These are phyloP conservation scores for Alouatta palliata DNA, from an alignment of 2,113 vertebrate species.

Conservation along the genomic window DNA sequence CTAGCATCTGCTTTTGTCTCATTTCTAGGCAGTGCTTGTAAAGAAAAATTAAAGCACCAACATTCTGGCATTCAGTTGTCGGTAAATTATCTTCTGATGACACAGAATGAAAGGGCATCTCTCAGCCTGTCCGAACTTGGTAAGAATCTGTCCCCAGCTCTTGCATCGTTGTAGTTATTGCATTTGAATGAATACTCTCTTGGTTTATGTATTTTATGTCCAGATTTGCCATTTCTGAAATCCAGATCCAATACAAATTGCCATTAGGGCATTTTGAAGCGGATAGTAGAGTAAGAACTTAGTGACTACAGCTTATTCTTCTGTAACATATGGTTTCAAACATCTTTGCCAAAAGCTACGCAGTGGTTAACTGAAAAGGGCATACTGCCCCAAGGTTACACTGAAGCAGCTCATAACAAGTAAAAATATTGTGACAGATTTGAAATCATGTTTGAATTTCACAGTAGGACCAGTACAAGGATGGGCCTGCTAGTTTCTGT, in stretches of 20 bases:
- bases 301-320: neutral
- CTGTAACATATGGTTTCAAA: neutral
- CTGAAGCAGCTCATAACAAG: neutral
- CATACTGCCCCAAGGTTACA: neutral
- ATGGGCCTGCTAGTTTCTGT: neutral
- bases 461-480: neutral
- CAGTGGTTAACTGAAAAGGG: neutral
- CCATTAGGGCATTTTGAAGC: neutral
- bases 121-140: neutral
- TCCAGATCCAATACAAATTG: neutral
- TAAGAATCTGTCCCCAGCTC: neutral
- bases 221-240: neutral
- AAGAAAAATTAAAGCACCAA: constrained; percentile 41
- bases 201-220: neutral
- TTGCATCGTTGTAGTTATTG: neutral
- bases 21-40: constrained; percentile 48
- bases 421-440: neutral
- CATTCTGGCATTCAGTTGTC: constrained; percentile 12
- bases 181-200: neutral
- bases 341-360: neutral
- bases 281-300: neutral
- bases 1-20: constrained; percentile 59
- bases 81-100: neutral
- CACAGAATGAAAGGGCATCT: neutral
- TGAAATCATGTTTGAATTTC: neutral